Evolutionary conservation across 2,113 vertebrate genomes (phyloP), one percentile per base, ranked within the genome.

Genomic region (Alectura lathami): DNA sequence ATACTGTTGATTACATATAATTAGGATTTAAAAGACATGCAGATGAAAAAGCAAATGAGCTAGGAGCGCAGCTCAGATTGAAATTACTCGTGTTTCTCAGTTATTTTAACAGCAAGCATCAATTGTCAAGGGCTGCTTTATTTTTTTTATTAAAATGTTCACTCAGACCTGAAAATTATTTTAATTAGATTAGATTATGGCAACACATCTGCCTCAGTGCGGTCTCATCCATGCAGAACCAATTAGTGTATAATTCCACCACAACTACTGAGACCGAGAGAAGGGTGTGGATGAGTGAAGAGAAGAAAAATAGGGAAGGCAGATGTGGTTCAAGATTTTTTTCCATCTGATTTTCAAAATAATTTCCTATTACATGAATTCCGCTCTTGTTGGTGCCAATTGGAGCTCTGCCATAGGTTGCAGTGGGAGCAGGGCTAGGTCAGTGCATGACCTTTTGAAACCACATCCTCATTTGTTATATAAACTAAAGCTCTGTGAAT

Each of bases 1-100:
- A 34, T 77, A 59, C 57, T 63, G 57, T 88, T 93, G 91, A 96
- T 96, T 94, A 91, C 42, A 74, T 88, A 91, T 92, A 96, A 97
- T 96, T 95, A 93, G 80, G 73, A 92, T 91, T 96, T 94, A 77
- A 94, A 94, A 91, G 63, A 78, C 85, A 86, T 56, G 34, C 62
- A 94, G 74, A 86, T 82, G 76, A 82, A 95, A 89, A 95, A 50
- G 70, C 42, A 92, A 94, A 88, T 0, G 2, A 88, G 54, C 36
- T 86, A 80, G 40, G 89, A n/a, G 32, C 54, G 32, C 54, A 57
- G 54, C 54, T 57, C 54, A 36, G 73, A 72, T 69, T 89, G 69
- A 93, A 96, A 94, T 95, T 85, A 75, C 63, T 87, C 74, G 75
- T 74, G 82, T 30, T 67, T 91, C 74, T 95, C 80, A 43, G 43